Evolutionary conservation across 2,888 invertebrate genomes (phyloP).

Genomic region (Teleiodes luculella): DNA sequence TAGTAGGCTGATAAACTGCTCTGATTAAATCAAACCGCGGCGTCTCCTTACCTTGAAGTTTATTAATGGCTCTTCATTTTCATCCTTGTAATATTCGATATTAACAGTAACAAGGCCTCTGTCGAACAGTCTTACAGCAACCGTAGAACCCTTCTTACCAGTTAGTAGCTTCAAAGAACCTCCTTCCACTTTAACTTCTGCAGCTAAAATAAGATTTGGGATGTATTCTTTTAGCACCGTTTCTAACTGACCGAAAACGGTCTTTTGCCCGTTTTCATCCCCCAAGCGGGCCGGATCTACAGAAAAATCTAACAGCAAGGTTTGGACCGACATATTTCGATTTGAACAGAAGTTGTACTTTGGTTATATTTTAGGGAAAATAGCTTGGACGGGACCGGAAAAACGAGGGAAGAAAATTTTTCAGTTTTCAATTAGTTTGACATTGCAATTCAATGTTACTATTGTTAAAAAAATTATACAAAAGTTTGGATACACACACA

Average conservation of each 20-base stretch:
- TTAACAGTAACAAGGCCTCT: constrained; percentile 89
- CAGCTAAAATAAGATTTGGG: constrained; percentile 82
- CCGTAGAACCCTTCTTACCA: constrained; percentile 83
- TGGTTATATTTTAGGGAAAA: constrained; percentile 30
- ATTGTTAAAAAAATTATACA: neutral
- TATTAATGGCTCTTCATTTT: constrained; percentile 84
- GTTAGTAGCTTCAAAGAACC: constrained; percentile 84
- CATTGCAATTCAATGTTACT: neutral
- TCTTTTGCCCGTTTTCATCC: constrained; percentile 82
- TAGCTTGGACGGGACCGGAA: constrained; percentile 49
- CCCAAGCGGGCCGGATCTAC: constrained; percentile 83
- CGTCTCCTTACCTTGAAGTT: constrained; percentile 84
- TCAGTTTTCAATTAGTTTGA: constrained; percentile 11
- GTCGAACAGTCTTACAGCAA: constrained; percentile 85
- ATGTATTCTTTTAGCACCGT: constrained; percentile 85
- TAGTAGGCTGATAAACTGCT: constrained; percentile 14
- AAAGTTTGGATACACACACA: constrained; percentile 3
- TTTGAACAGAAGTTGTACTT: constrained; percentile 25
- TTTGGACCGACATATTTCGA: constrained; percentile 86
- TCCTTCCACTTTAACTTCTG: constrained; percentile 83
- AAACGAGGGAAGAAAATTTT: constrained; percentile 22
- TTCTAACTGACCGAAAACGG: constrained; percentile 82
- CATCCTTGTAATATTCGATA: constrained; percentile 89
- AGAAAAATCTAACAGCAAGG: constrained; percentile 88
- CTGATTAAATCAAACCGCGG: constrained; percentile 23